Percentiles rank a stretch among this genome's conserved stretches.
Conservation (phyloP, 2,797 vertebrate species). For the Phataginus tricuspis region DNA sequence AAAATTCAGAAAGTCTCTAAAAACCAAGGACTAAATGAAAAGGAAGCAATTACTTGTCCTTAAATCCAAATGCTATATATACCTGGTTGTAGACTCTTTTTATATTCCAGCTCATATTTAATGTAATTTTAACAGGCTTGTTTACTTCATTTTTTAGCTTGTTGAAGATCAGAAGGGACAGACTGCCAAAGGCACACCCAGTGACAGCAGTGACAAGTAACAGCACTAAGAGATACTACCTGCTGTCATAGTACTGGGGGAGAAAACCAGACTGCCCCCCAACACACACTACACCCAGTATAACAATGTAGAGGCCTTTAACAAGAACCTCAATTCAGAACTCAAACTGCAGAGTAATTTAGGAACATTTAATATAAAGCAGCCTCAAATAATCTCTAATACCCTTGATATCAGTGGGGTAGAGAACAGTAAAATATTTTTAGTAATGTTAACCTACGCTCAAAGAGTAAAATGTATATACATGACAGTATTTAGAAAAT, state of each 20-base stretch:
- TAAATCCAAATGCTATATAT: conserved; percentile 23
- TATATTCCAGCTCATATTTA: conserved; percentile 17
- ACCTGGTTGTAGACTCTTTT: neutral
- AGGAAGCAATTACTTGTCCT: neutral
- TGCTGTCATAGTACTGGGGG: neutral
- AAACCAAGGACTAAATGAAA: conserved; percentile 31
- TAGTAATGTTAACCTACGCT: conserved; percentile 22
- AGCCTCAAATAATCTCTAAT: neutral
- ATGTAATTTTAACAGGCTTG: conserved; percentile 44
- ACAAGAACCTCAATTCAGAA: conserved; percentile 20
- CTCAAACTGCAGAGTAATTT: conserved; percentile 25
- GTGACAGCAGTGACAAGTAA: neutral
- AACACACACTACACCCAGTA: neutral
- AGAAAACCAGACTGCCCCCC: neutral
- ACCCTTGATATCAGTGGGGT: neutral
- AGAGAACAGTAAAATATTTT: conserved; percentile 12
- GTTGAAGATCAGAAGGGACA: neutral
- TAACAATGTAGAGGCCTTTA: neutral
- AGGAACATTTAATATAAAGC: conserved; percentile 42
- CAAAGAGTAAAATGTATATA: neutral
- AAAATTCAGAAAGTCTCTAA: conserved; percentile 54
- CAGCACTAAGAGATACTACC: neutral
- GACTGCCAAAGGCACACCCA: neutral
- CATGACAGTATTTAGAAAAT: conserved; percentile 1
- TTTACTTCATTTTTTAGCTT: conserved; percentile 58